A percentile compares a stretch with the other conserved stretches of the same genome.
Evolutionary conservation across 2,113 vertebrate genomes (phyloP).

Genomic region (Rhinolophus ferrumequinum): DNA sequence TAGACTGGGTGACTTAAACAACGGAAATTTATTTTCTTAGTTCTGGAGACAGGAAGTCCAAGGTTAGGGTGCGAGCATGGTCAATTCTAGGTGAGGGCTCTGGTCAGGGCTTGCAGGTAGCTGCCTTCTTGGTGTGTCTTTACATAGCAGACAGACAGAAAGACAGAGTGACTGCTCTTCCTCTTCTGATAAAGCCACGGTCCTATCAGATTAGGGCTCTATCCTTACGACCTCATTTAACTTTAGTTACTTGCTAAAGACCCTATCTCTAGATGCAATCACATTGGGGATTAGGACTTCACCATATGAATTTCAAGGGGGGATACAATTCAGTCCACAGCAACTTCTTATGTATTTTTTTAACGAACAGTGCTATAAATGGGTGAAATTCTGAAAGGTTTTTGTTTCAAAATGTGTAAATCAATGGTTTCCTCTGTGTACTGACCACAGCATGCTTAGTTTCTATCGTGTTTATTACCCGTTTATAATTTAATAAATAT

Average conservation of each 20-base stretch:
- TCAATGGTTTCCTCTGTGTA: not conserved
- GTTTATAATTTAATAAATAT: not conserved
- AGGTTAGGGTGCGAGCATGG: not conserved
- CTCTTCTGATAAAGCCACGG: not conserved
- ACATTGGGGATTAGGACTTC: not conserved
- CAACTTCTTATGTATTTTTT: not conserved
- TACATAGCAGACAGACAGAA: not conserved
- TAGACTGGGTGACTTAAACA: not conserved
- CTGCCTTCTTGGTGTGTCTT: not conserved
- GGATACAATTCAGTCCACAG: not conserved
- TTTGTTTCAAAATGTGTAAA: constrained; percentile 7
- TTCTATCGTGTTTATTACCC: not conserved
- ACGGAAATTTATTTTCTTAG: constrained; percentile 11
- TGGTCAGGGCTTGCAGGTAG: not conserved
- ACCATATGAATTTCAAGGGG: not conserved
- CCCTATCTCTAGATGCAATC: not conserved
- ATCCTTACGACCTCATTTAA: not conserved
- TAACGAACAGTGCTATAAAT: not conserved
- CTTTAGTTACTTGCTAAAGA: not conserved
- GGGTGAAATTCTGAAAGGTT: not conserved
- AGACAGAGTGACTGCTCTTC: not conserved
- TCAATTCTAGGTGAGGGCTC: not conserved
- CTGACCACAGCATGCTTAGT: not conserved
- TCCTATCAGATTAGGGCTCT: not conserved
- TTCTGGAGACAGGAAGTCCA: not conserved